Evolutionary conservation across 2,797 vertebrate species (phyloP).

Genomic region (Smutsia temminckii): DNA sequence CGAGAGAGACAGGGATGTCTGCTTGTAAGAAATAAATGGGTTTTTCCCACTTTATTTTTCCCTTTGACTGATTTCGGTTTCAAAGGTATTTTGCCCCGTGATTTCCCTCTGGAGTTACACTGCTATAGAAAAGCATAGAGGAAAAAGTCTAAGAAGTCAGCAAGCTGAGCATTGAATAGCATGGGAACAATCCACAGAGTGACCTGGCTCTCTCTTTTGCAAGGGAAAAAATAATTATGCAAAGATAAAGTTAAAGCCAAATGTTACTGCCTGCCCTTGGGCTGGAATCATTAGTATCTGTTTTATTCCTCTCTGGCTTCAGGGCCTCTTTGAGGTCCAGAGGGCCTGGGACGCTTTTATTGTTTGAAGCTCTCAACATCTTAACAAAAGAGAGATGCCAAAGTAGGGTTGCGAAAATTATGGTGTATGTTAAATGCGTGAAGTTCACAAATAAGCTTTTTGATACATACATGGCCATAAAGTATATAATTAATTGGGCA

Average conservation of each 20-base stretch:
- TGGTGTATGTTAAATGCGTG: neutral
- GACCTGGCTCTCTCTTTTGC: neutral
- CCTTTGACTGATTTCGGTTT: too few species aligned
- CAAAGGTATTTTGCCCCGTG: too few species aligned
- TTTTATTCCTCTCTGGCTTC: neutral
- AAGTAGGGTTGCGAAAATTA: neutral
- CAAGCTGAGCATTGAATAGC: fast-evolving
- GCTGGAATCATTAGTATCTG: neutral
- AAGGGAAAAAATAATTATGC: neutral
- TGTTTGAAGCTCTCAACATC: neutral
- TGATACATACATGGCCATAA: neutral
- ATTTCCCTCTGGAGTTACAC: too few species aligned
- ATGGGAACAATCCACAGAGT: neutral
- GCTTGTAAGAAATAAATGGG: too few species aligned
- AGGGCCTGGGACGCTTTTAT: neutral
- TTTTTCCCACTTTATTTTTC: too few species aligned
- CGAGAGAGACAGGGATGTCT: too few species aligned
- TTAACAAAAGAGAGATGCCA: neutral
- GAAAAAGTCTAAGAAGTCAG: neutral
- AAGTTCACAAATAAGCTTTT: neutral
- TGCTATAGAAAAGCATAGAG: neutral
- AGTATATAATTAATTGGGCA: neutral
- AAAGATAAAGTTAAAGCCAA: neutral
- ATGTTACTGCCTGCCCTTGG: neutral
- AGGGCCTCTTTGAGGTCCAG: neutral